These are phyloP conservation scores for Agrochola circellaris DNA, from an alignment of 2,888 invertebrate species.

Conservation along the genomic window DNA sequence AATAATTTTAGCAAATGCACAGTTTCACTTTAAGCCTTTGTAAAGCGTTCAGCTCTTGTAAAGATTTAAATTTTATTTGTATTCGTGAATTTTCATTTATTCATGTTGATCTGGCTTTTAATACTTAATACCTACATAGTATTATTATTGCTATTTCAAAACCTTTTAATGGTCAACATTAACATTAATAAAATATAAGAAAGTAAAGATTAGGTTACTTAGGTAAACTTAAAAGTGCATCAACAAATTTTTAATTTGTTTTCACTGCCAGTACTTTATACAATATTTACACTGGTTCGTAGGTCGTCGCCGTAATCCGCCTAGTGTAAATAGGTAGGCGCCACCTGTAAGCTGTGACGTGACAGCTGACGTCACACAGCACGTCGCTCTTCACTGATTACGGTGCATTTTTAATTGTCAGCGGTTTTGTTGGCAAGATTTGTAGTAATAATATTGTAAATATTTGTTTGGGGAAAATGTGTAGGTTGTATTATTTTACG, in stretches of 20 bases:
- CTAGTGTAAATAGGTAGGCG: conserved; percentile 20
- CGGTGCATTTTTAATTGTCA: conserved; percentile 44
- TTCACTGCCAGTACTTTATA: not conserved
- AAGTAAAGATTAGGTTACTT: too few species aligned
- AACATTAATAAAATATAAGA: not conserved
- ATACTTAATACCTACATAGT: not conserved
- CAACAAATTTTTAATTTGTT: conserved; percentile 1
- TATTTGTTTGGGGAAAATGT: not conserved
- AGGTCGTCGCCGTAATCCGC: conserved; percentile 16
- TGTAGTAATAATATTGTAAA: not conserved
- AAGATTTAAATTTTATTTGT: conserved; percentile 41
- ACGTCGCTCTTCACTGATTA: conserved; percentile 35
- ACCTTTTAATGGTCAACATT: not conserved
- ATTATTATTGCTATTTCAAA: not conserved
- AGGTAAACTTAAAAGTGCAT: not conserved
- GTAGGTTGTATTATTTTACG: not conserved
- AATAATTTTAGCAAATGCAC: conserved; percentile 46
- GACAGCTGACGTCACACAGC: conserved; percentile 39
- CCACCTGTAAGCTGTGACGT: conserved; percentile 35
- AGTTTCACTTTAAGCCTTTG: conserved; percentile 40
- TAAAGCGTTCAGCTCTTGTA: conserved; percentile 32
- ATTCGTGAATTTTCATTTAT: conserved; percentile 24
- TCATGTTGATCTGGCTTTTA: conserved; percentile 18
- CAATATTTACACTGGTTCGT: conserved; percentile 7
- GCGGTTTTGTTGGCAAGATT: not conserved